A percentile compares a stretch with the other conserved stretches of the same genome.
phyloP scores from a whole-genome alignment of 1,140 invertebrate genomes.

The Diorhabda sublineata region DNA sequence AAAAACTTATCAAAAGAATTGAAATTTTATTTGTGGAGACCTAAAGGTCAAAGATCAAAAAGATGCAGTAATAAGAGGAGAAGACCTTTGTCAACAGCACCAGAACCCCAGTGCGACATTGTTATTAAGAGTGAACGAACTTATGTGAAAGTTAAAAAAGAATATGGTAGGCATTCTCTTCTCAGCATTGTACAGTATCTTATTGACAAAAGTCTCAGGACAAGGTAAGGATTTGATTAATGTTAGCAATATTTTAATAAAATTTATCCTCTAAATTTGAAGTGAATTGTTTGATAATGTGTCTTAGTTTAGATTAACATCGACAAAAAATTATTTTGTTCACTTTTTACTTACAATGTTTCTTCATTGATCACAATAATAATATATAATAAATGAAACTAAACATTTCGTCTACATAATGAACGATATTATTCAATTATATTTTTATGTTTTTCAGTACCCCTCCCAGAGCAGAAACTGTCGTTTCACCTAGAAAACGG shows the following conservation, averaged over 20 bases:
- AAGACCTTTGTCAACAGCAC: conserved; percentile 36
- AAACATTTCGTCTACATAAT: background rate
- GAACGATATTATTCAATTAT: background rate
- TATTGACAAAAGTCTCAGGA: conserved; percentile 43
- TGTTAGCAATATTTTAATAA: no score
- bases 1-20: conserved; percentile 68
- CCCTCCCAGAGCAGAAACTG: conserved; percentile 41
- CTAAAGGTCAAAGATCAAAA: conserved; percentile 44
- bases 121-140: conserved; percentile 37
- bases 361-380: no score
- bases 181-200: conserved; percentile 49
- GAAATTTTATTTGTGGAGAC: conserved; percentile 66
- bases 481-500: conserved; percentile 58
- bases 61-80: conserved; percentile 48
- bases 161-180: conserved; percentile 35
- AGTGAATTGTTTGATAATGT: no score
- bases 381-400: no score
- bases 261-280: no score
- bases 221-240: conserved; percentile 17
- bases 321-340: no score
- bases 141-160: conserved; percentile 24
- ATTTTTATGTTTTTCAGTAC: conserved; percentile 33
- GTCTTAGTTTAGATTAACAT: no score
- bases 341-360: no score
- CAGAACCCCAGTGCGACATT: conserved; percentile 54